Evolutionary conservation across 1,140 invertebrate genomes (phyloP).

Genomic region (Pseudachorutes palmiensis): DNA sequence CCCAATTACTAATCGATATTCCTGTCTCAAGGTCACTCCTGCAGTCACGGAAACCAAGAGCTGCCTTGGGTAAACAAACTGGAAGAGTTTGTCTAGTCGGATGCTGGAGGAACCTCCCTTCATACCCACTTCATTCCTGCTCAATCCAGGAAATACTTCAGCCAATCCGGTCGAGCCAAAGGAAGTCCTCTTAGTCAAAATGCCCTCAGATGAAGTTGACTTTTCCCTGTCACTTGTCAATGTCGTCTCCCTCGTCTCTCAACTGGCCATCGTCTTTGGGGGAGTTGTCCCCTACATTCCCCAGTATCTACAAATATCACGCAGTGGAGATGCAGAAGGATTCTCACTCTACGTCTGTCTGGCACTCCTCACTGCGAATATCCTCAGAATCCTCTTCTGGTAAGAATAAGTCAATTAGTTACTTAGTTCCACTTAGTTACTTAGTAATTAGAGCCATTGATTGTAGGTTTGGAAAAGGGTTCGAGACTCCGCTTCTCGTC

Average conservation of each 20-base stretch:
- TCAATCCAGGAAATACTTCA: too few species aligned
- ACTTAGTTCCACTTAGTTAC: background rate
- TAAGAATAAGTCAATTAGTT: conserved; percentile 50
- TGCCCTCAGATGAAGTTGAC: background rate
- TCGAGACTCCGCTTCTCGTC: conserved; percentile 85
- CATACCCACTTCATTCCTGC: too few species aligned
- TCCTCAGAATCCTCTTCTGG: conserved; percentile 95
- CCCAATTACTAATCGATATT: too few species aligned
- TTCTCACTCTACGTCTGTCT: conserved; percentile 96
- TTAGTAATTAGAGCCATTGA: conserved; percentile 32
- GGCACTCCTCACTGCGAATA: conserved; percentile 88
- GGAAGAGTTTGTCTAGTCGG: too few species aligned
- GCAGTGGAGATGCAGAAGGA: conserved; percentile 82
- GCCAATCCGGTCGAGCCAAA: too few species aligned
- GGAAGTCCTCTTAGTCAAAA: background rate
- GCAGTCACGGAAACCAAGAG: too few species aligned
- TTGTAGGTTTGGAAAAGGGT: conserved; percentile 91
- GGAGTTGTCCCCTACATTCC: conserved; percentile 81
- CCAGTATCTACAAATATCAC: conserved; percentile 85
- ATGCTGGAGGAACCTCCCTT: too few species aligned
- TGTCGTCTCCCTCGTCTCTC: conserved; percentile 27
- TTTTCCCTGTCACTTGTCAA: background rate
- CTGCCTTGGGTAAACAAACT: too few species aligned
- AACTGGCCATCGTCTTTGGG: conserved; percentile 72
- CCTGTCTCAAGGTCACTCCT: too few species aligned